Conservation (phyloP, 1,140 invertebrate species). For the Orchestia grillus region DNA sequence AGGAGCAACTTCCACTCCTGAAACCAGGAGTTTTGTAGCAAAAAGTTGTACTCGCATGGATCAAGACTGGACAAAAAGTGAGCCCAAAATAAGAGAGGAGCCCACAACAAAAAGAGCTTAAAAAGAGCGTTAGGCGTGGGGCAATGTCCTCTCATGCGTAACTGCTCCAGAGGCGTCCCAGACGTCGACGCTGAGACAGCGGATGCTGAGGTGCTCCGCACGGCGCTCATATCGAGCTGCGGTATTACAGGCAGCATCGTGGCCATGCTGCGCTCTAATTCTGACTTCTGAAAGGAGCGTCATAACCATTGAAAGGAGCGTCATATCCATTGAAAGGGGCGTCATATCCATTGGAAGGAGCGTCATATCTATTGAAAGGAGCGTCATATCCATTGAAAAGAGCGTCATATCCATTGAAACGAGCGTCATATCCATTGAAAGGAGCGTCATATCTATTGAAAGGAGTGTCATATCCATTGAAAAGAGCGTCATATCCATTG, state of each 20-base stretch:
- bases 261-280: not conserved
- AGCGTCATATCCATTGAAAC: no score
- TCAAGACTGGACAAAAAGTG: conserved; percentile 21
- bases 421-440: no score
- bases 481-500: no score
- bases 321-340: no score
- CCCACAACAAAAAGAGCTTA: conserved; percentile 3
- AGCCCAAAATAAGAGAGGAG: not conserved
- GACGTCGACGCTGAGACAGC: not conserved
- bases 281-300: not conserved
- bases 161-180: not conserved
- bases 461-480: no score
- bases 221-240: not conserved
- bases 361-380: no score
- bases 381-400: no score
- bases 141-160: conserved; percentile 41
- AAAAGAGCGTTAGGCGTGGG: conserved; percentile 40
- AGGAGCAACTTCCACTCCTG: conserved; percentile 52
- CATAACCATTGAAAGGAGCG: no score
- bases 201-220: not conserved
- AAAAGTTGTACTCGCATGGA: conserved; percentile 38
- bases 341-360: no score
- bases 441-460: no score
- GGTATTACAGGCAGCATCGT: not conserved
- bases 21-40: conserved; percentile 55